Evolutionary conservation across 1,140 invertebrate species (phyloP).

Genomic region (Leptinotarsa lineolata): DNA sequence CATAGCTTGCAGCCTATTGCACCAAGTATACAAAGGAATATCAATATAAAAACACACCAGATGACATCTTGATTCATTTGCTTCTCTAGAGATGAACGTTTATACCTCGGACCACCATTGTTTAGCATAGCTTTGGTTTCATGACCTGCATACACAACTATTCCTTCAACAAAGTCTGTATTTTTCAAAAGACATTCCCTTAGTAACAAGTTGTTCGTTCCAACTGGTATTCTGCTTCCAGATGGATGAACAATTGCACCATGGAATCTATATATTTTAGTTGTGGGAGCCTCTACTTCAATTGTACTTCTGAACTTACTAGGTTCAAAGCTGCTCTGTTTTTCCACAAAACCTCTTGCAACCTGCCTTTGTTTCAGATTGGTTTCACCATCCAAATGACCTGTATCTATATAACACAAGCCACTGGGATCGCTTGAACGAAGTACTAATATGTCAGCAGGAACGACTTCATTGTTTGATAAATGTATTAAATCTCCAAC

Average conservation of each 20-base stretch:
- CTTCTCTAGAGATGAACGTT: conserved; percentile 87
- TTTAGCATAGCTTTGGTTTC: conserved; percentile 98
- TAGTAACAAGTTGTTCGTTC: conserved; percentile 91
- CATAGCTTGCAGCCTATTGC: conserved; percentile 88
- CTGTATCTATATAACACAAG: conserved; percentile 96
- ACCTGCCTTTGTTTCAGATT: conserved; percentile 96
- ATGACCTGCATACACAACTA: conserved; percentile 97
- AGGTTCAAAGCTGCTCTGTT: conserved; percentile 73
- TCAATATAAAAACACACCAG: conserved; percentile 93
- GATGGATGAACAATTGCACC: conserved; percentile 85
- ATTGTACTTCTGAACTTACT: conserved; percentile 81
- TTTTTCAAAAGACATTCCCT: conserved; percentile 95
- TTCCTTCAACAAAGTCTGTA: conserved; percentile 90
- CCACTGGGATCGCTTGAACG: conserved; percentile 90
- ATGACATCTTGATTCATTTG: conserved; percentile 95
- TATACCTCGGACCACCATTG: conserved; percentile 94
- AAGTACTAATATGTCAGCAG: conserved; percentile 91
- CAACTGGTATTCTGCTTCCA: conserved; percentile 79
- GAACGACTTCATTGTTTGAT: conserved; percentile 95
- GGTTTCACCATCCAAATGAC: conserved; percentile 98
- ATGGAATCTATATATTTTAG: conserved; percentile 94
- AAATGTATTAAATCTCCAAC: conserved; percentile 96
- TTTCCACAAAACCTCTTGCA: conserved; percentile 69
- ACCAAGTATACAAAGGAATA: conserved; percentile 88
- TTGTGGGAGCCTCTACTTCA: conserved; percentile 91